Evolutionary conservation across 2,888 invertebrate species (phyloP).

Genomic region (Branchinecta sandiegonensis): DNA sequence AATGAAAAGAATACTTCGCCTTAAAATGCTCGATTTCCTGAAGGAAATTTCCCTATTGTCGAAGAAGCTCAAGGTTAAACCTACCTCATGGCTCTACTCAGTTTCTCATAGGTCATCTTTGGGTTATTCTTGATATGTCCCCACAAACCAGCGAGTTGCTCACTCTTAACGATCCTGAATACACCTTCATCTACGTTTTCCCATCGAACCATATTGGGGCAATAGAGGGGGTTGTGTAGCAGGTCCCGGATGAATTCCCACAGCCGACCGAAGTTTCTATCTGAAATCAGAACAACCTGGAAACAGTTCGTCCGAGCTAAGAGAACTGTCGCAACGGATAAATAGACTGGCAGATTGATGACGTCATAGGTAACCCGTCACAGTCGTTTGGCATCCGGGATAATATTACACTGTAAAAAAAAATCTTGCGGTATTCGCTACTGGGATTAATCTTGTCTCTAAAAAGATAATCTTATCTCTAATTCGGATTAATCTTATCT

Average conservation of each 20-base stretch:
- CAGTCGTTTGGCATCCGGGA: too few relatives aligned
- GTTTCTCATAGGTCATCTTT: slow-evolving; percentile 83
- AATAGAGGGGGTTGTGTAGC: slow-evolving; percentile 54
- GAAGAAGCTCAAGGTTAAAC: slow-evolving; percentile 21
- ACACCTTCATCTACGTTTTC: slow-evolving; percentile 67
- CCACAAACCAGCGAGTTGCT: slow-evolving; percentile 73
- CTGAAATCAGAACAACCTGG: slow-evolving; percentile 27
- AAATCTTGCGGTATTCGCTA: too few relatives aligned
- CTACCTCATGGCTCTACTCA: slow-evolving; percentile 73
- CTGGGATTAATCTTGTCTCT: too few relatives aligned
- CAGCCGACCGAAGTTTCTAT: slow-evolving; percentile 39
- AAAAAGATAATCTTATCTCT: too few relatives aligned
- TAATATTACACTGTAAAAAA: too few relatives aligned
- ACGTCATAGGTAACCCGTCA: too few relatives aligned
- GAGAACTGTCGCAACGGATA: too few relatives aligned
- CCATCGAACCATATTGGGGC: slow-evolving; percentile 73
- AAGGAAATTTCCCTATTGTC: background rate
- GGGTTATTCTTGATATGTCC: slow-evolving; percentile 69
- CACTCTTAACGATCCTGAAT: slow-evolving; percentile 74
- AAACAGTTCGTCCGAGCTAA: too few relatives aligned
- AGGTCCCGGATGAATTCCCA: slow-evolving; percentile 78
- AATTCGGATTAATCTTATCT: too few relatives aligned
- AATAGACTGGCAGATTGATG: too few relatives aligned
- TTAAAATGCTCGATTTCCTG: background rate
- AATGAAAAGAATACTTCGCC: slow-evolving; percentile 16